Evolutionary conservation across 30 jellyfish, hydroid and myxozoan genomes (phyloP), one percentile per base, ranked within the genome.

Genomic region (Turritopsis dohrnii): DNA sequence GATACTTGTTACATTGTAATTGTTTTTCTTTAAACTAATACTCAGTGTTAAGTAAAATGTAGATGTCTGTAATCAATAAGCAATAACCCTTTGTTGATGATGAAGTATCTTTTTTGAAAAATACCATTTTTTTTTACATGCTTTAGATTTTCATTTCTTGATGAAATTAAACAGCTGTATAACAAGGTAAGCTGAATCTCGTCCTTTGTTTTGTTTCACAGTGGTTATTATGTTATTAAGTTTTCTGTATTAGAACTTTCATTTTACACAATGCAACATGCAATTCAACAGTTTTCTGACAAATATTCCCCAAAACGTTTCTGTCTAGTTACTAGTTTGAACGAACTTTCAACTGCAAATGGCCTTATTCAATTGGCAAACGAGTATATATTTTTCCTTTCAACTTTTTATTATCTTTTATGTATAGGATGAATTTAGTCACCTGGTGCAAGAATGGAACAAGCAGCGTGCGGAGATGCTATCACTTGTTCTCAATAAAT

Each of bases 391-490:
- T n/a, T n/a, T n/a, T n/a, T n/a, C n/a, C n/a, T n/a, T n/a, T n/a
- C n/a, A n/a, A n/a, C 60, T 41, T 41, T 3, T 3, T 13, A 41
- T 41, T 41, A 41, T 5, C 13, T 41, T 41, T 41, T 77, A 20
- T 16, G 13, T 74, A 52, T 74, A 94, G 99, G 99, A 94, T 73
- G 99, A 94, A 71, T 94, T 84, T 89, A 94, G 99, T 71, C 85
- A 90, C 16, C 83, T 94, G 53, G 99, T 94, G 8, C 99, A 94
- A 84, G 99, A 94, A 71, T 94, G 99, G 99, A 94, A 94, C 76
- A 89, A 88, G 52, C 99, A 94, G 69, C 87, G 99, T n/a, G 84
- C 93, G 20, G 89, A 94, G 71, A 96, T 88, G 29, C 87, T 94
- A 71, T 84, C 90, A 7, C 72, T 76, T 30, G 96, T 96, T 4